Percentiles rank a stretch among this genome's conserved stretches.
Evolutionary conservation across 2,888 invertebrate genomes (phyloP).

Genomic region (Ochropacha duplaris): DNA sequence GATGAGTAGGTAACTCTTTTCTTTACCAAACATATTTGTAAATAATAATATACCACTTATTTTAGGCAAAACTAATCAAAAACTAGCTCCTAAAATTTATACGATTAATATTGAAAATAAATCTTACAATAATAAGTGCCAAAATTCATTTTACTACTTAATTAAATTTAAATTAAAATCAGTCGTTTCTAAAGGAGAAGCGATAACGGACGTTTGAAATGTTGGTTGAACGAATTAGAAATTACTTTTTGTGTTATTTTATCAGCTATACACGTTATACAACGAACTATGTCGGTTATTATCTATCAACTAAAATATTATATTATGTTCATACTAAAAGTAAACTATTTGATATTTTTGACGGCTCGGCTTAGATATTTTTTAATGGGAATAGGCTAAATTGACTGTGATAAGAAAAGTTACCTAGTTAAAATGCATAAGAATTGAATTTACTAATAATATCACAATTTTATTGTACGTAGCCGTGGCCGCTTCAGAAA

Average conservation of each 20-base stretch:
- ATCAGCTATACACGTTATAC: not conserved
- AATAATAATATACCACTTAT: conserved; percentile 22
- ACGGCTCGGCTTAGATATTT: conserved; percentile 42
- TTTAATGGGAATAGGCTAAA: conserved; percentile 28
- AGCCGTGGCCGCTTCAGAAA: not conserved
- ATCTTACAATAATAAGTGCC: conserved; percentile 33
- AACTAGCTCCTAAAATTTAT: conserved; percentile 30
- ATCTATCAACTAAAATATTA: not conserved
- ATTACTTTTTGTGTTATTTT: not conserved
- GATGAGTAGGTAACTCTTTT: not conserved
- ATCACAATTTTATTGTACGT: not conserved
- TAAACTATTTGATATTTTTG: conserved; percentile 64
- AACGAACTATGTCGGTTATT: not conserved
- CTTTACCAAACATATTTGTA: not conserved
- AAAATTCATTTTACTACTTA: conserved; percentile 19
- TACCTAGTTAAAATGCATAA: conserved; percentile 53
- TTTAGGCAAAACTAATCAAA: conserved; percentile 16
- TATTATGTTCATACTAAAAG: conserved; percentile 1
- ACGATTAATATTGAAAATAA: conserved; percentile 10
- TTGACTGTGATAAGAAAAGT: conserved; percentile 60
- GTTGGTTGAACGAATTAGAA: not conserved
- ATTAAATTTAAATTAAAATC: not conserved
- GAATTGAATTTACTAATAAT: conserved; percentile 41
- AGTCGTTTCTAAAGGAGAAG: not conserved
- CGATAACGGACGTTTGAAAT: not conserved